Evolutionary conservation across 2,113 vertebrate species (phyloP).

Genomic region (Tachysurus fulvidraco): DNA sequence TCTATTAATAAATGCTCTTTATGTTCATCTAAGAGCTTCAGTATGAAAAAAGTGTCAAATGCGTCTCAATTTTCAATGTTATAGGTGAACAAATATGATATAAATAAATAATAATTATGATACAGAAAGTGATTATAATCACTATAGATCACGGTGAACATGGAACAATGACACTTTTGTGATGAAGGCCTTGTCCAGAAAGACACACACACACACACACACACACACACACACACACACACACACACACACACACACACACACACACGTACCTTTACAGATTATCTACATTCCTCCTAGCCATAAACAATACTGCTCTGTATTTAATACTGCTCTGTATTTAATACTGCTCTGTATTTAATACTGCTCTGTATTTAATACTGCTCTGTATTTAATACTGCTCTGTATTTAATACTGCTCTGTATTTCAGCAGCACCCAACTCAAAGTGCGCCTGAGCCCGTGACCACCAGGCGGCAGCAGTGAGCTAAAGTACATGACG

Average conservation of each 20-base stretch:
- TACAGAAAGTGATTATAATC: neutral
- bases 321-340: constrained; percentile 15
- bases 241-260: constrained; percentile 20
- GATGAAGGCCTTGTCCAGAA: neutral
- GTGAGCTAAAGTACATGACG: neutral
- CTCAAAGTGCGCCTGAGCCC: neutral
- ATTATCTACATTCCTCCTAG: neutral
- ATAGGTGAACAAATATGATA: neutral
- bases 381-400: neutral
- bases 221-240: constrained; percentile 12
- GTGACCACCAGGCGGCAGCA: constrained; percentile 35
- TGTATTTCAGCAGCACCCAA: neutral
- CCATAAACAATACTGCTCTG: constrained; percentile 6
- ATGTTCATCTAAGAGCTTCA: neutral
- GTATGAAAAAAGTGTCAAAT: neutral
- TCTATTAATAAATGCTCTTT: neutral
- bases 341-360: neutral
- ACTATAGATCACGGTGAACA: neutral
- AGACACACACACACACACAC: constrained; percentile 19
- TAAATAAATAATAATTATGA: neutral
- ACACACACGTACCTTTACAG: neutral
- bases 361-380: neutral
- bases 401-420: no score
- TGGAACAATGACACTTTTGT: neutral
- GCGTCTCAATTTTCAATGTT: no score